Evolutionary conservation across 2,888 invertebrate species (phyloP).

Genomic region (Lithosia quadra): DNA sequence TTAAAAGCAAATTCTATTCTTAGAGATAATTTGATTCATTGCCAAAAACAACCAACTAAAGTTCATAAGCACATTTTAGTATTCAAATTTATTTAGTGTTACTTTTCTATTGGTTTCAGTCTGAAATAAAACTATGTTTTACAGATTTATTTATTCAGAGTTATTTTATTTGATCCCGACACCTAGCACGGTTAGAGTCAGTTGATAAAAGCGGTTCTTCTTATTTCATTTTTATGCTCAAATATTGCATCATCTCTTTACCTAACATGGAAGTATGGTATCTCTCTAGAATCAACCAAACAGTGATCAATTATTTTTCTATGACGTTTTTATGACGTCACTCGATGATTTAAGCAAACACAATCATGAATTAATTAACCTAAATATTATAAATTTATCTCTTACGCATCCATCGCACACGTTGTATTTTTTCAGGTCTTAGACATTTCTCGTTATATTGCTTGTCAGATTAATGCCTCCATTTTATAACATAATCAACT

Average conservation of each 20-base stretch:
- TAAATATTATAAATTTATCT: constrained; percentile 1
- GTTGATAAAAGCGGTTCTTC: neutral
- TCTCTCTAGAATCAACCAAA: constrained; percentile 10
- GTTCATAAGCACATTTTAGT: neutral
- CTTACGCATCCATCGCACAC: neutral
- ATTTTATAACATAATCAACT: neutral
- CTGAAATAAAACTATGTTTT: too few species aligned
- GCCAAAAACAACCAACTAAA: neutral
- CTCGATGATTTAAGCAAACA: neutral
- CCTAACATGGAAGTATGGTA: neutral
- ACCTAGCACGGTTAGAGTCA: neutral
- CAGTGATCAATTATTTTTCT: constrained; percentile 12
- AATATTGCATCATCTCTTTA: neutral
- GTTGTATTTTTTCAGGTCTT: neutral
- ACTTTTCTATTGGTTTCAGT: neutral
- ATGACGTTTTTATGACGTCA: neutral
- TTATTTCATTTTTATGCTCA: neutral
- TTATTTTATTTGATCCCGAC: too few species aligned
- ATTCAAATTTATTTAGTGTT: constrained; percentile 1
- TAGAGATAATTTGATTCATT: constrained; percentile 1
- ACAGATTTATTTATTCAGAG: too few species aligned
- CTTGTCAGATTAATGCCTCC: neutral
- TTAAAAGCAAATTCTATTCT: neutral
- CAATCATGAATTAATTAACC: neutral
- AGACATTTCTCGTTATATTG: neutral